Evolutionary conservation across 2,888 invertebrate species (phyloP).

Genomic region (Troides aeacus): DNA sequence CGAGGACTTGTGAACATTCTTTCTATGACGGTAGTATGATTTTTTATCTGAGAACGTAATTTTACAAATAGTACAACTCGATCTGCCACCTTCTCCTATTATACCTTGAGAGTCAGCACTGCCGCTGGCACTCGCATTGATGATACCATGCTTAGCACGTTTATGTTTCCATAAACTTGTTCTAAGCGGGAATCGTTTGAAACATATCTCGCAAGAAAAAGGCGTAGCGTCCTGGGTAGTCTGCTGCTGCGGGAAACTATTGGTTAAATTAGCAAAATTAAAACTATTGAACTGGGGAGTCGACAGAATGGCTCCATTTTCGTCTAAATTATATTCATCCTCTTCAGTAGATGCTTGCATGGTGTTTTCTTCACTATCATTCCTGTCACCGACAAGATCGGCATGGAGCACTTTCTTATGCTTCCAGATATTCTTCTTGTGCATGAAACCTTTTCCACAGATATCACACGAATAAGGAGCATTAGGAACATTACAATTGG

Average conservation of each 20-base stretch:
- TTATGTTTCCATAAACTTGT: constrained; percentile 77
- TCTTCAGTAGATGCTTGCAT: constrained; percentile 77
- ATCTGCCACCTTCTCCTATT: constrained; percentile 54
- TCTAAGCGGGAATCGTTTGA: constrained; percentile 68
- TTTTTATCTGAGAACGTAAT: constrained; percentile 81
- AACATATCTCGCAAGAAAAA: constrained; percentile 71
- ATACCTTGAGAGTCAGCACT: constrained; percentile 45
- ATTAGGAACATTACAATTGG: constrained; percentile 67
- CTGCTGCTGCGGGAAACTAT: constrained; percentile 49
- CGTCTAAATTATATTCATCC: constrained; percentile 70
- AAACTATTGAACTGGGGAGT: constrained; percentile 77
- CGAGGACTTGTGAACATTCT: constrained; percentile 75
- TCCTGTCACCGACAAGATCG: constrained; percentile 66
- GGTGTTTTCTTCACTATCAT: constrained; percentile 74
- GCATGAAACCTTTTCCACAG: constrained; percentile 82
- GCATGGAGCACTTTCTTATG: constrained; percentile 77
- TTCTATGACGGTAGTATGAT: constrained; percentile 81
- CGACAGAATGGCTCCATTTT: constrained; percentile 65
- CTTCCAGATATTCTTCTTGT: constrained; percentile 79
- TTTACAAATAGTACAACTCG: constrained; percentile 82
- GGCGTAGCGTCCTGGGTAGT: constrained; percentile 52
- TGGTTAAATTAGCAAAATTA: constrained; percentile 62
- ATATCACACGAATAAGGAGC: constrained; percentile 81
- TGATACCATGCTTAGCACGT: constrained; percentile 73
- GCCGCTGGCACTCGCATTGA: constrained; percentile 52